These are phyloP conservation scores for Paguma larvata DNA, from an alignment of 2,797 vertebrate genomes.

Conservation along the genomic window DNA sequence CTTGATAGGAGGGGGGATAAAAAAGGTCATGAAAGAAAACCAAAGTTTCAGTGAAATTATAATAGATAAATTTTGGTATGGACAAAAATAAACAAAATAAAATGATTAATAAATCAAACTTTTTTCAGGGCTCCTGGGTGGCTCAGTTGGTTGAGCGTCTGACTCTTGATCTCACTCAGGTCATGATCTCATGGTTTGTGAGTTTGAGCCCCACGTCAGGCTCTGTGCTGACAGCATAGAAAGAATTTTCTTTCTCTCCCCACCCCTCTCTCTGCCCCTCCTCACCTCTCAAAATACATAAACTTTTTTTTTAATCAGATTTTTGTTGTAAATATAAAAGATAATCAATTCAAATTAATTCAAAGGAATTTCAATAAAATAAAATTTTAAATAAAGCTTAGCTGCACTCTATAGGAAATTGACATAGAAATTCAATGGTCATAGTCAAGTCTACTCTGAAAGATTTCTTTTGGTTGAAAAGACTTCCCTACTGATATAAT, in stretches of 20 bases:
- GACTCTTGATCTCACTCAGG: no score
- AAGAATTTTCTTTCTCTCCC: no score
- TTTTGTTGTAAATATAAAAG: conserved; percentile 28
- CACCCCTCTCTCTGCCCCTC: no score
- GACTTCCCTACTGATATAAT: not conserved
- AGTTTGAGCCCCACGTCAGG: no score
- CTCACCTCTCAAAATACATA: no score
- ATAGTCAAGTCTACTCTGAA: conserved; percentile 15
- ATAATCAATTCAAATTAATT: conserved; percentile 1
- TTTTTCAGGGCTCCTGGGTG: not conserved
- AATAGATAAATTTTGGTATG: not conserved
- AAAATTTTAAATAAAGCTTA: conserved; percentile 8
- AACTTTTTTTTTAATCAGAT: not conserved
- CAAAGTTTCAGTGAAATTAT: not conserved
- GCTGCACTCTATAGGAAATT: not conserved
- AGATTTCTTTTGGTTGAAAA: conserved; percentile 17
- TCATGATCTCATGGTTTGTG: no score
- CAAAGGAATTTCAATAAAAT: not conserved
- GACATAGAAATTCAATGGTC: conserved; percentile 37
- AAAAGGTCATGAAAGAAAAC: not conserved
- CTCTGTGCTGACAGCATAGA: no score
- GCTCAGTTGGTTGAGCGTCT: no score
- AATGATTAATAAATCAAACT: not conserved
- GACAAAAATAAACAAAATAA: conserved; percentile 32
- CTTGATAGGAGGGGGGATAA: not conserved